A percentile compares a stretch with the other conserved stretches of the same genome.
Conservation (phyloP, 2,888 invertebrate species). For the Megalurothrips usitatus region DNA sequence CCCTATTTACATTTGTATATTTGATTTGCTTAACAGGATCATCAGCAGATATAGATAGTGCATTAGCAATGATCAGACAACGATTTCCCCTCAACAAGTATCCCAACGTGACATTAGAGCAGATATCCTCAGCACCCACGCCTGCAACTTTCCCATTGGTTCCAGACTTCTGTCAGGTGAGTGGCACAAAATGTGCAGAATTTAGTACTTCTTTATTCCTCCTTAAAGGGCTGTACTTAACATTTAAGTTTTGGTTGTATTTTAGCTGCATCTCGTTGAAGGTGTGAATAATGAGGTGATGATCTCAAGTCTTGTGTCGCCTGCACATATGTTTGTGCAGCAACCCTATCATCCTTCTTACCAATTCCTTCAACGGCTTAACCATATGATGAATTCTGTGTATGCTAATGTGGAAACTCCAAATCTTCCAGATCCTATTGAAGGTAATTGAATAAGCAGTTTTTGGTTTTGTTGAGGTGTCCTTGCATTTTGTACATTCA, state of each 20-base stretch:
- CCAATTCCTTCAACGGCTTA: slow-evolving; percentile 74
- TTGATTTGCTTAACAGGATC: slow-evolving; percentile 53
- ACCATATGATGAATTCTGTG: slow-evolving; percentile 73
- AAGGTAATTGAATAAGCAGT: slow-evolving; percentile 53
- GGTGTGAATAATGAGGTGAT: slow-evolving; percentile 90
- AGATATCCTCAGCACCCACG: slow-evolving; percentile 48
- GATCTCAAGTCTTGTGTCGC: slow-evolving; percentile 78
- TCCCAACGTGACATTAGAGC: slow-evolving; percentile 70
- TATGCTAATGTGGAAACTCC: slow-evolving; percentile 78
- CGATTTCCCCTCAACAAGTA: slow-evolving; percentile 78
- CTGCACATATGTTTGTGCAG: slow-evolving; percentile 90
- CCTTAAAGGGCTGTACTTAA: not conserved
- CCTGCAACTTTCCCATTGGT: slow-evolving; percentile 45
- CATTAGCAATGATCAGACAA: slow-evolving; percentile 76
- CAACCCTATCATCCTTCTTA: slow-evolving; percentile 93
- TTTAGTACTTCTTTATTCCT: slow-evolving; percentile 46
- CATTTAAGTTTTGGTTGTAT: slow-evolving; percentile 29
- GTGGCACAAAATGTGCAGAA: slow-evolving; percentile 38
- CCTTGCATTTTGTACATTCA: slow-evolving; percentile 25
- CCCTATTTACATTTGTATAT: slow-evolving; percentile 16
- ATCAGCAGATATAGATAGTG: slow-evolving; percentile 71
- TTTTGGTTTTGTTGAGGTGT: not conserved
- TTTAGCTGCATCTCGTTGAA: slow-evolving; percentile 78
- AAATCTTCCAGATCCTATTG: slow-evolving; percentile 69
- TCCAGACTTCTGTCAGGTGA: slow-evolving; percentile 58